Conservation (phyloP, 2,797 vertebrate genomes). For the Protosalanx chinensis region DNA sequence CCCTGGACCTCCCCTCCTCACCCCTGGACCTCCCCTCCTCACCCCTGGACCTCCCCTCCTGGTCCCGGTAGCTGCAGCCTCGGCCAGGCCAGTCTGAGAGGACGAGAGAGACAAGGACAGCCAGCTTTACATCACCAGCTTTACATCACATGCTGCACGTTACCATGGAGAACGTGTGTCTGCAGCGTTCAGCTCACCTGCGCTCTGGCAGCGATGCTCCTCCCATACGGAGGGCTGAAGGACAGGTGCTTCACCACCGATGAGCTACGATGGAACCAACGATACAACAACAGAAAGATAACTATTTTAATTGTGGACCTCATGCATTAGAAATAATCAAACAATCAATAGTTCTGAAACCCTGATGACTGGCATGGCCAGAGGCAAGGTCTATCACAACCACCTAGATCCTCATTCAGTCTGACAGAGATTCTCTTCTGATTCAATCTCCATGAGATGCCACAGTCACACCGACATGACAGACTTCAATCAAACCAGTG, state of each 20-base stretch:
- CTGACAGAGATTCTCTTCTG: not conserved
- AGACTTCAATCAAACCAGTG: conserved; percentile 8
- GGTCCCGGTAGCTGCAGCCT: conserved; percentile 63
- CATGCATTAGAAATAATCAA: not conserved
- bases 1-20: too few species aligned
- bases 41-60: too few species aligned
- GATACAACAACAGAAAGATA: conserved; percentile 35
- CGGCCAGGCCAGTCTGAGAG: conserved; percentile 76
- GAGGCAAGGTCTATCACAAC: conserved; percentile 8
- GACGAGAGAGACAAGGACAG: conserved; percentile 6
- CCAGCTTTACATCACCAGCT: too few species aligned
- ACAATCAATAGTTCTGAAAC: not conserved
- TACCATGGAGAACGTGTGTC: too few species aligned
- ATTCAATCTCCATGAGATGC: not conserved
- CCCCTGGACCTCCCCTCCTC: too few species aligned
- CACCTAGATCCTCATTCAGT: not conserved
- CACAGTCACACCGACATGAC: not conserved
- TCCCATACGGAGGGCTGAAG: conserved; percentile 78
- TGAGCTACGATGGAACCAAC: conserved; percentile 71
- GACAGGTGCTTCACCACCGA: conserved; percentile 86
- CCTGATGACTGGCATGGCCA: not conserved
- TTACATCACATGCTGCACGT: too few species aligned
- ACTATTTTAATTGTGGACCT: conserved; percentile 4
- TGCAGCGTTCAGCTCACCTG: conserved; percentile 71
- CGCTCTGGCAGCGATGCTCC: conserved; percentile 78